Evolutionary conservation across 2,113 vertebrate genomes (phyloP).

Genomic region (Megalops atlanticus): DNA sequence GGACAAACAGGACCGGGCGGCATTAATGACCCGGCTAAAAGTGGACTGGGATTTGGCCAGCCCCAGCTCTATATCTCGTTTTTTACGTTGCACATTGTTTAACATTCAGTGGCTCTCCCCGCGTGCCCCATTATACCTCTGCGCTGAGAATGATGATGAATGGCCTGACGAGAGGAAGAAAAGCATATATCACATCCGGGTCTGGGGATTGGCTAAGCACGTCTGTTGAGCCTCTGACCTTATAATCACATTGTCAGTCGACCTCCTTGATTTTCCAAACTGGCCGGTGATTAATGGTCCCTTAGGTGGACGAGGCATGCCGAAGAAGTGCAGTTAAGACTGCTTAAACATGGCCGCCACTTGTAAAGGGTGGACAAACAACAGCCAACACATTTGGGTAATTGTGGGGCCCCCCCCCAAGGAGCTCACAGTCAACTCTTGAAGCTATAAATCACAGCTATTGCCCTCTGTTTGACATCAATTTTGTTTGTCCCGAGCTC

Average conservation of each 20-base stretch:
- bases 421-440: constrained; percentile 56
- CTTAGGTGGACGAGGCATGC: constrained; percentile 77
- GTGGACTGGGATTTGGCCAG: constrained; percentile 45
- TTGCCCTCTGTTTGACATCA: constrained; percentile 45
- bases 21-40: constrained; percentile 54
- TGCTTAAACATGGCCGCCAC: constrained; percentile 66
- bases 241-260: constrained; percentile 59
- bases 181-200: constrained; percentile 61
- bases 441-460: constrained; percentile 62
- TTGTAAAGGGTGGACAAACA: constrained; percentile 69
- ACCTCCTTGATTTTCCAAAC: constrained; percentile 77
- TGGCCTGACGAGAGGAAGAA: constrained; percentile 62
- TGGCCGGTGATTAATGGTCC: constrained; percentile 76
- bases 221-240: constrained; percentile 65
- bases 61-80: neutral
- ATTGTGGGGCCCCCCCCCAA: constrained; percentile 62
- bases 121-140: constrained; percentile 66
- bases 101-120: constrained; percentile 64
- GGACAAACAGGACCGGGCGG: constrained; percentile 52
- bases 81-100: constrained; percentile 58
- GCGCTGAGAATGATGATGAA: constrained; percentile 75
- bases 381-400: constrained; percentile 62
- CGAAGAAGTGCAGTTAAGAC: constrained; percentile 62
- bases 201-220: constrained; percentile 80
- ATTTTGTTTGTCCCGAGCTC: constrained; percentile 42